Base-by-base conservation (phyloP, 2,888 invertebrate species). In the Lacanobia oleracea region DNA sequence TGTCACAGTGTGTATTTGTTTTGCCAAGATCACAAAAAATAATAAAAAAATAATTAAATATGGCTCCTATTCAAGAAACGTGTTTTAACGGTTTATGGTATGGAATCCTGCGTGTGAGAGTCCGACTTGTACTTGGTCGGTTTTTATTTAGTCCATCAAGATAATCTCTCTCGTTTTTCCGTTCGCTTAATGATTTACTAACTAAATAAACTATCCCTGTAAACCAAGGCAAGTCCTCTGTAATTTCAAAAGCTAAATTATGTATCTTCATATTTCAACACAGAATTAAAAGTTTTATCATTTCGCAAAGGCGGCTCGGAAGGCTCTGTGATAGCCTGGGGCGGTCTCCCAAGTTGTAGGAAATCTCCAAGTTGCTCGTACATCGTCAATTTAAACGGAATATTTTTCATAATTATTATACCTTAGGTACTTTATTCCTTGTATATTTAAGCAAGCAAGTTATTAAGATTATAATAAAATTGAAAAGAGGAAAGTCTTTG, bases 261-360 rank as follows among this genome's bases (percentile, higher is more conserved):
- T 67, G 57, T 68, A 73, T 59, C 40, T 72, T 59, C 40, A 53
- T 67, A 82, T 65, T 74, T 67, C 23, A 70, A 73, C 65, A 69
- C 60, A 40, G 33, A 79, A 73, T 80, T 79, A 74, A 69, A 80
- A 80, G 79, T 80, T 83, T 64, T 60, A 83, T 80, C 75, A 83
- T 67, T 74, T 65, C 45, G 50, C 27, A 51, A 63, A 40, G 60
- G 64, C 74, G 23, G 60, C 37, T 53, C 23, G 23, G 18, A 70
- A 78, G 59, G 45, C 57, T 5, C 56, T 21, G 64, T 23, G 12
- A 56, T 70, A 62, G 65, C 80, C 59, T 10, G 14, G 10, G 79
- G 83, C 80, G 37, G 9, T 48, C 16, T 10, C 18, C 8, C 9
- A 79, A 74, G 53, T 68, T 74, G 65, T 64, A 65, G n/a, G n/a